phyloP scores from a whole-genome alignment of 2,888 invertebrate species.

The Petrophora chlorosata region DNA sequence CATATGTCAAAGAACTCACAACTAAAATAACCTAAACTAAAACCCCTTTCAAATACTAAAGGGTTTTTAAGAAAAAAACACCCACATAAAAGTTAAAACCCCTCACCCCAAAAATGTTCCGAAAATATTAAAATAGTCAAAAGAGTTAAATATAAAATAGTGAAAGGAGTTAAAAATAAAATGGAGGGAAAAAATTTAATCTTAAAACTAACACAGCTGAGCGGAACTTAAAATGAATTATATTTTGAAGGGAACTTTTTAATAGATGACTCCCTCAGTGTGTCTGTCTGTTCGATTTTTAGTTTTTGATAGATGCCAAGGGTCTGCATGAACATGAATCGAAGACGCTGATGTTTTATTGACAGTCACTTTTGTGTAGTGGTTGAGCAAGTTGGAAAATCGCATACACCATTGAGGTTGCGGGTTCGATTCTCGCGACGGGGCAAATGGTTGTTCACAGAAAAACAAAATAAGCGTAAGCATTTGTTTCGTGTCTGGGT shows the following conservation, averaged over 20 bases:
- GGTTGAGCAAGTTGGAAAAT: no score
- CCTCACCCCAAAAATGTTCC: conserved; percentile 76
- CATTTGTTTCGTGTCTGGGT: no score
- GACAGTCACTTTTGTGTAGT: no score
- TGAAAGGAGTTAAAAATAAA: conserved; percentile 70
- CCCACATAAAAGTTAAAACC: conserved; percentile 59
- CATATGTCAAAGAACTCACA: conserved; percentile 51
- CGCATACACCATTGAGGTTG: no score
- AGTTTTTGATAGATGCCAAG: no score
- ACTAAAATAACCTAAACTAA: conserved; percentile 49
- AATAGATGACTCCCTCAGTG: no score
- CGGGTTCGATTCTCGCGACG: no score
- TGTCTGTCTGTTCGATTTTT: no score
- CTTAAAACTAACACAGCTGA: conserved; percentile 81
- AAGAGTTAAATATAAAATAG: conserved; percentile 82
- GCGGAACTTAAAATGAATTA: conserved; percentile 57
- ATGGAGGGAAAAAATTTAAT: conserved; percentile 72
- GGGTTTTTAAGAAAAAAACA: conserved; percentile 52
- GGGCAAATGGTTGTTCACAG: no score
- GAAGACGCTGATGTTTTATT: no score
- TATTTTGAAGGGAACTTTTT: conserved; percentile 27
- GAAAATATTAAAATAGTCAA: conserved; percentile 83
- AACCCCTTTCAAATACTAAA: conserved; percentile 54
- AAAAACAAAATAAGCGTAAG: no score
- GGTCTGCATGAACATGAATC: no score